phyloP scores from a whole-genome alignment of 2,888 invertebrate genomes.

The Encarsia formosa region DNA sequence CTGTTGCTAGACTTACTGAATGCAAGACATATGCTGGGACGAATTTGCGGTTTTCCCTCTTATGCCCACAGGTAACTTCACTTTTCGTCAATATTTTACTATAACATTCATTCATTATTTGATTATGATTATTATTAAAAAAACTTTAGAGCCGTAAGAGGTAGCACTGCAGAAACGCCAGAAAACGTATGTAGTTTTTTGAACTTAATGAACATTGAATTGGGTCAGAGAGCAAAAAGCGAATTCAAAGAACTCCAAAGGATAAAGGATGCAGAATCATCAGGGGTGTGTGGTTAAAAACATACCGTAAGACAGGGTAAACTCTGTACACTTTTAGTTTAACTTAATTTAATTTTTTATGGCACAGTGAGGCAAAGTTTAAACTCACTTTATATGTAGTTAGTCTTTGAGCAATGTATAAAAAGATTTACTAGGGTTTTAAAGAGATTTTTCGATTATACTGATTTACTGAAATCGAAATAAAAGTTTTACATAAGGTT shows the following conservation, averaged over 20 bases:
- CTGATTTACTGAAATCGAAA: too few relatives aligned
- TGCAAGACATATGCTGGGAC: constrained; percentile 75
- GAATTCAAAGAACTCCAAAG: constrained; percentile 74
- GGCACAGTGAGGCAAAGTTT: too few relatives aligned
- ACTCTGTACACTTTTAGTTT: too few relatives aligned
- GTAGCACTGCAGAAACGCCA: constrained; percentile 81
- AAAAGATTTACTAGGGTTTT: too few relatives aligned
- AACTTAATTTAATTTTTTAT: too few relatives aligned
- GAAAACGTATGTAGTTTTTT: constrained; percentile 77
- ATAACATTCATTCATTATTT: background rate
- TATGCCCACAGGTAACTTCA: constrained; percentile 71
- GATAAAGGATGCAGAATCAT: constrained; percentile 60
- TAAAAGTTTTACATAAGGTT: too few relatives aligned
- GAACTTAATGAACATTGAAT: constrained; percentile 66
- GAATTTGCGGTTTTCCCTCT: constrained; percentile 82
- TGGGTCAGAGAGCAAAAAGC: constrained; percentile 65
- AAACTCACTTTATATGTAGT: too few relatives aligned
- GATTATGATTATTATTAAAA: background rate
- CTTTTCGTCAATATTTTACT: background rate
- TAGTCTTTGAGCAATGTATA: too few relatives aligned
- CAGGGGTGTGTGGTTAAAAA: too few relatives aligned
- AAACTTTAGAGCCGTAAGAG: constrained; percentile 70
- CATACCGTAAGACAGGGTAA: too few relatives aligned
- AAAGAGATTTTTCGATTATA: too few relatives aligned
- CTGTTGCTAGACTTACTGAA: constrained; percentile 69